These are phyloP conservation scores for Aptenodytes patagonicus DNA, from an alignment of 2,113 vertebrate genomes.

Conservation along the genomic window DNA sequence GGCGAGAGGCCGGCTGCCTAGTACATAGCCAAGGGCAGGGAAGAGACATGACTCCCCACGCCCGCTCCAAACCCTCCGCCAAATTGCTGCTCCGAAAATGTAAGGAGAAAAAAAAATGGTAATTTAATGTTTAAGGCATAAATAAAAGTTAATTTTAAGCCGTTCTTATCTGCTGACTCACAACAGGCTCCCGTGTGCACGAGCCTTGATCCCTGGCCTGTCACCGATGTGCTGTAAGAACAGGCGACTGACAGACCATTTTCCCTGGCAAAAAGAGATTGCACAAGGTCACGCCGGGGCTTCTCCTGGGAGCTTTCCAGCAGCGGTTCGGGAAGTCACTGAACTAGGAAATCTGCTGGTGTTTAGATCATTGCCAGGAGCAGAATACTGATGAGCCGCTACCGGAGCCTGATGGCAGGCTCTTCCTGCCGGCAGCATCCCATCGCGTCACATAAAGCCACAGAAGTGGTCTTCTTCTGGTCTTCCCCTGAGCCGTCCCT, in stretches of 20 bases:
- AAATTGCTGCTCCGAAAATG: fast-evolving
- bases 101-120: background rate
- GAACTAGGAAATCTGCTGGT: background rate
- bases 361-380: background rate
- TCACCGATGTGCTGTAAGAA: background rate
- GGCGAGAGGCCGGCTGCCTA: fast-evolving
- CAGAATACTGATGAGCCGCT: background rate
- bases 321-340: background rate
- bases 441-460: fast-evolving
- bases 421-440: background rate
- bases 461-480: background rate
- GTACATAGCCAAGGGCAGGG: background rate
- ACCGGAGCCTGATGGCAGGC: background rate
- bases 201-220: background rate
- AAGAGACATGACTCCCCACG: fast-evolving
- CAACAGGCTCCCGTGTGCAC: background rate
- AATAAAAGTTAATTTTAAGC: background rate
- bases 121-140: background rate
- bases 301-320: background rate
- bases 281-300: background rate
- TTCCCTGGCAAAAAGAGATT: background rate
- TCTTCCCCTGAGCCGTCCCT: background rate
- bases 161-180: background rate
- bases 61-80: background rate
- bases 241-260: background rate